Percentiles rank a stretch among this genome's conserved stretches.
Evolutionary conservation across 2,113 vertebrate genomes (phyloP).

Genomic region (Rhagologus leucostigma): DNA sequence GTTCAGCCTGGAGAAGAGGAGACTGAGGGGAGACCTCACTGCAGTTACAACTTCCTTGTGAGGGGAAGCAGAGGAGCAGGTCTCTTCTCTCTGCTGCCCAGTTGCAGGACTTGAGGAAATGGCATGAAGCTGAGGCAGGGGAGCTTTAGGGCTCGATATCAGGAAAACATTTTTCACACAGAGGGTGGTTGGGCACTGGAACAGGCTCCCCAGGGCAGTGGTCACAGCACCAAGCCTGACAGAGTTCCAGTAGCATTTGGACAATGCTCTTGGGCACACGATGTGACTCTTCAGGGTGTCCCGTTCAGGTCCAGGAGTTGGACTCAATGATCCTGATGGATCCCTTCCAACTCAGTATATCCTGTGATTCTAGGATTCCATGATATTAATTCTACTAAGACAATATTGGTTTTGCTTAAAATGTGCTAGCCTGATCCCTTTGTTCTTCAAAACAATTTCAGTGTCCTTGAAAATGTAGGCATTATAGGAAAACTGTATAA

Average conservation of each 20-base stretch:
- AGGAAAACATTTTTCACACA: background rate
- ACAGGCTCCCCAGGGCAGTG: background rate
- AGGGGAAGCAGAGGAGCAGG: background rate
- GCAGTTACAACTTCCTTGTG: fast-evolving
- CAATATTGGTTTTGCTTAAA: background rate
- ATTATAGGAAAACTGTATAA: background rate
- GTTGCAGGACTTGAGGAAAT: background rate
- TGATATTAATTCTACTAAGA: background rate
- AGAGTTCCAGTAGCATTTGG: background rate
- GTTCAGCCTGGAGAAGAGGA: background rate
- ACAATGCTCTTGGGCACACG: background rate
- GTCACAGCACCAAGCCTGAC: background rate
- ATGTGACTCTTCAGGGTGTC: too few relatives aligned
- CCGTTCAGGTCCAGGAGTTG: background rate
- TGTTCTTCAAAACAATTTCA: background rate
- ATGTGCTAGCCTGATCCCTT: background rate
- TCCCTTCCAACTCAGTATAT: background rate
- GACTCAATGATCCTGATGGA: background rate
- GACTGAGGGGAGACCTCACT: background rate
- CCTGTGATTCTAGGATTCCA: background rate
- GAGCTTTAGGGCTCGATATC: background rate
- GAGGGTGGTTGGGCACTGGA: background rate
- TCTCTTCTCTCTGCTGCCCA: background rate
- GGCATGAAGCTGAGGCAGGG: background rate
- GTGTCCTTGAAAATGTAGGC: background rate